Percentiles rank a stretch among this genome's conserved stretches.
Conservation (phyloP, 2,888 invertebrate species). For the Eristalis intricaria region DNA sequence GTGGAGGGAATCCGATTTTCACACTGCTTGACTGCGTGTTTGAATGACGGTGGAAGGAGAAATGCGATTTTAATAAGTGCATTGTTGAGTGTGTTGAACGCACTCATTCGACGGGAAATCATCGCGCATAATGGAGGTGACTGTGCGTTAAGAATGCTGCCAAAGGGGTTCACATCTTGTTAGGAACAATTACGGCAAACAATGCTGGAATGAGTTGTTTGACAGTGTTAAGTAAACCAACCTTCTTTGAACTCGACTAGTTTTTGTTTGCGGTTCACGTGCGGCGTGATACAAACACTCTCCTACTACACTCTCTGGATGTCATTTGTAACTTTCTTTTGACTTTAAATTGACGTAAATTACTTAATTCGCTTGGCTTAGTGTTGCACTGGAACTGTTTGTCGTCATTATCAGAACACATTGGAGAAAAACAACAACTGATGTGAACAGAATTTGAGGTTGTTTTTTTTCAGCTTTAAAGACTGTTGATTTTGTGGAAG, state of each 20-base stretch:
- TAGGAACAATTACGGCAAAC: background rate
- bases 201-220: background rate
- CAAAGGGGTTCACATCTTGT: background rate
- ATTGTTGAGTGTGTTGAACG: slow-evolving; percentile 18
- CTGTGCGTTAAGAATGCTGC: background rate
- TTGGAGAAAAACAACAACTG: too few relatives aligned
- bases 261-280: background rate
- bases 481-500: too few relatives aligned
- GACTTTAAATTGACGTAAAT: background rate
- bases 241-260: background rate
- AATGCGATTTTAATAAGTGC: slow-evolving; percentile 40
- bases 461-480: too few relatives aligned
- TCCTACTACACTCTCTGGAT: too few relatives aligned
- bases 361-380: background rate
- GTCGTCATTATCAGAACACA: too few relatives aligned
- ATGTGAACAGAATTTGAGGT: too few relatives aligned
- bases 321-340: background rate
- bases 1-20: background rate
- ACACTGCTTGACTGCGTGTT: background rate
- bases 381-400: too few relatives aligned
- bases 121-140: background rate
- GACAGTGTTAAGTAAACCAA: background rate
- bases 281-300: background rate
- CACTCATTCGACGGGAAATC: background rate
- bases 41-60: background rate